Percentiles rank a stretch among this genome's conserved stretches.
These are phyloP conservation scores for Hipposideros larvatus DNA, from an alignment of 2,797 vertebrate species.

Conservation along the genomic window DNA sequence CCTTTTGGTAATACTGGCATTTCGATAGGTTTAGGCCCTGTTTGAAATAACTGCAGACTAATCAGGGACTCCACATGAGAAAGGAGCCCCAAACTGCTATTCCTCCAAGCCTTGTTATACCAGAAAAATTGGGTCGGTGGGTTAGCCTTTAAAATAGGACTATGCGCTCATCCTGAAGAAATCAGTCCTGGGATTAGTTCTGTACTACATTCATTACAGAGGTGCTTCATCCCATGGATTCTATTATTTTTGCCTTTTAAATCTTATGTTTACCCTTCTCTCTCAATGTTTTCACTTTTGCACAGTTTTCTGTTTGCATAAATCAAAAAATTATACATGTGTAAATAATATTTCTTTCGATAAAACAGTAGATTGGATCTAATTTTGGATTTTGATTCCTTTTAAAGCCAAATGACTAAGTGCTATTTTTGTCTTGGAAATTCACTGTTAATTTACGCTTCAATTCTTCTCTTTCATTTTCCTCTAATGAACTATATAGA, in stretches of 20 bases:
- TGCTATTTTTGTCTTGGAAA: background rate
- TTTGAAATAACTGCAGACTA: background rate
- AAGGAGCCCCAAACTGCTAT: background rate
- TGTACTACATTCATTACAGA: background rate
- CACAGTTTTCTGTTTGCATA: background rate
- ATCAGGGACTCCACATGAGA: background rate
- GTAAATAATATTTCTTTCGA: background rate
- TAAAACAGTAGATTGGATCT: background rate
- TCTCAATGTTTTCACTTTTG: background rate
- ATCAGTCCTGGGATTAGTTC: background rate
- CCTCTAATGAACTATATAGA: background rate
- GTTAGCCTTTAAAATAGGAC: conserved; percentile 6
- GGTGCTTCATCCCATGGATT: background rate
- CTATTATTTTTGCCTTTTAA: conserved; percentile 7
- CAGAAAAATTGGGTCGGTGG: background rate
- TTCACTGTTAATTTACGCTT: conserved; percentile 37
- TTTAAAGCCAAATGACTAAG: conserved; percentile 25
- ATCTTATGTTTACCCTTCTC: background rate
- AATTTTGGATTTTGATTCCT: conserved; percentile 53
- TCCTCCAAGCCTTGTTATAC: background rate
- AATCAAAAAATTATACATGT: background rate
- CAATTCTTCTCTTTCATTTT: background rate
- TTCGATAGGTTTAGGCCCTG: background rate
- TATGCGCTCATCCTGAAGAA: background rate
- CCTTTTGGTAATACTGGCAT: background rate